Percentiles rank a stretch among this genome's conserved stretches.
phyloP scores from a whole-genome alignment of 1,140 invertebrate genomes.

The Macrobrachium rosenbergii region DNA sequence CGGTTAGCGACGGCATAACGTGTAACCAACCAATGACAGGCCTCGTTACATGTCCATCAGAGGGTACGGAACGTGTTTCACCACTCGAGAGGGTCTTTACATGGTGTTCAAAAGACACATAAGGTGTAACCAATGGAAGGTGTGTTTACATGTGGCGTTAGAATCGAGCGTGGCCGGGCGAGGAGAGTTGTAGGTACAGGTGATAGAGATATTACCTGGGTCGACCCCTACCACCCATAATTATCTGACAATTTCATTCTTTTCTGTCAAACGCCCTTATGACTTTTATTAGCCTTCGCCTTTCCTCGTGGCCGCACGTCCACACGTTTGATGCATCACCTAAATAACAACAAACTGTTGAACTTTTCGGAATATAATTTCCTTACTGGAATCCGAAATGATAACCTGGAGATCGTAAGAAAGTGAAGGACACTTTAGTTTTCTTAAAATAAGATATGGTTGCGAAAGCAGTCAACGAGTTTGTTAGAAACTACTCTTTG shows the following conservation, averaged over 20 bases:
- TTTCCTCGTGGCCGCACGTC: too few species aligned
- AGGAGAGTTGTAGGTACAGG: neutral
- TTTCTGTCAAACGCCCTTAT: neutral
- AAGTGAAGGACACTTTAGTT: too few species aligned
- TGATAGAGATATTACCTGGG: slow-evolving; percentile 11
- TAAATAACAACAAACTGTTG: too few species aligned
- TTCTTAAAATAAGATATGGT: too few species aligned
- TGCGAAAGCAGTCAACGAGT: too few species aligned
- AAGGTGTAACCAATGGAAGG: neutral
- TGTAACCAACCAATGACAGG: slow-evolving; percentile 19
- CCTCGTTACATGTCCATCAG: slow-evolving; percentile 12
- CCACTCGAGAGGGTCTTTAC: neutral
- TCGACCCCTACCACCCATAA: neutral
- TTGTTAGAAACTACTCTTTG: too few species aligned
- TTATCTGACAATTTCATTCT: slow-evolving; percentile 20
- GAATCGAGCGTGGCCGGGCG: too few species aligned
- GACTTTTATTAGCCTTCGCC: neutral
- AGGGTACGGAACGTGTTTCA: slow-evolving; percentile 1
- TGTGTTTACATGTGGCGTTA: neutral
- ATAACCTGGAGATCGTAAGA: too few species aligned
- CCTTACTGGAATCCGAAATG: too few species aligned
- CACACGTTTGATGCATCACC: too few species aligned
- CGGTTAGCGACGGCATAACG: slow-evolving; percentile 2
- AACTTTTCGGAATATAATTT: too few species aligned
- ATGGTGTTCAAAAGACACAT: neutral